Evolutionary conservation across 2,888 invertebrate genomes (phyloP).

Genomic region (Pristionchus exspectatus): DNA sequence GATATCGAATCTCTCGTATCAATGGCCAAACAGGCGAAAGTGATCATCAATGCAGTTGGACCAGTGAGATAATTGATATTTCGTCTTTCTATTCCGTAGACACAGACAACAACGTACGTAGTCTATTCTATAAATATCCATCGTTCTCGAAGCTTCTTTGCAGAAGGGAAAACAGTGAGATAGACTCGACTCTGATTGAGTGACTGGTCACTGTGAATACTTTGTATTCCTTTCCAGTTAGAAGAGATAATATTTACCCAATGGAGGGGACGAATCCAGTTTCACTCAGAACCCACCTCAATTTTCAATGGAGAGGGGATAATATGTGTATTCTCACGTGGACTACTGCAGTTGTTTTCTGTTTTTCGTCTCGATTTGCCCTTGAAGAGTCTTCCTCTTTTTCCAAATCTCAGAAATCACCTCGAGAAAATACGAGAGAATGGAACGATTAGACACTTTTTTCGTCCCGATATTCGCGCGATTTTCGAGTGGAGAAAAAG

Average conservation of each 20-base stretch:
- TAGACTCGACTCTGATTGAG: not conserved
- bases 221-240: not conserved
- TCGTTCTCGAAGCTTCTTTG: not conserved
- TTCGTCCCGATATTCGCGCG: constrained; percentile 8
- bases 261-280: not conserved
- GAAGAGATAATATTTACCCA: constrained; percentile 11
- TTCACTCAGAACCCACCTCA: not conserved
- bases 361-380: not conserved
- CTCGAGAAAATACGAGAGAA: not conserved
- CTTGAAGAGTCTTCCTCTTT: not conserved
- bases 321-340: not conserved
- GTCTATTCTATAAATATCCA: not conserved
- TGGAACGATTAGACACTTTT: constrained; percentile 12
- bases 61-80: constrained; percentile 82
- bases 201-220: not conserved
- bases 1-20: constrained; percentile 86
- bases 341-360: not conserved
- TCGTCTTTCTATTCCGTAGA: not conserved
- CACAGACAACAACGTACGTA: not conserved
- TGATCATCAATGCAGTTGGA: constrained; percentile 94
- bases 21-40: constrained; percentile 89
- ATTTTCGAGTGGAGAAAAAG: constrained; percentile 31
- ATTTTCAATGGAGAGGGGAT: not conserved
- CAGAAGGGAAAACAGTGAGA: not conserved
- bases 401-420: not conserved